Evolutionary conservation across 1,140 invertebrate species (phyloP).

Genomic region (Metaphire vulgaris): DNA sequence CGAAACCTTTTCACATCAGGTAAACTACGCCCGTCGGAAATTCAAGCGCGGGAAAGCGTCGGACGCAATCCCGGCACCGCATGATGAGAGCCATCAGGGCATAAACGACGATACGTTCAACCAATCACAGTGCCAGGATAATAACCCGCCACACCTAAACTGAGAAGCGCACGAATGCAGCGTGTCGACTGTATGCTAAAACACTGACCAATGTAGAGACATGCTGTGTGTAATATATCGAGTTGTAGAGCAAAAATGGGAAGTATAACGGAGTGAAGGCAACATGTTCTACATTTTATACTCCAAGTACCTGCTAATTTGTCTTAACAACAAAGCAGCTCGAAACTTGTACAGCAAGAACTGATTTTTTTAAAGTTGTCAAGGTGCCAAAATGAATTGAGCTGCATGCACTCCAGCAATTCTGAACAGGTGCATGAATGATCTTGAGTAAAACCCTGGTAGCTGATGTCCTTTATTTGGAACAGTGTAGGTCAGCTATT

Average conservation of each 20-base stretch:
- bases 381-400: not conserved
- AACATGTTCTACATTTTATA: not conserved
- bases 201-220: not conserved
- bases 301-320: not conserved
- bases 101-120: not conserved
- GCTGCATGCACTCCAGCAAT: not conserved
- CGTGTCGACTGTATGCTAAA: not conserved
- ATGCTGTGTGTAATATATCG: too few relatives aligned
- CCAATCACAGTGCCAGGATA: not conserved
- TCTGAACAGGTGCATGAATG: not conserved
- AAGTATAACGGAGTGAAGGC: not conserved
- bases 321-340: not conserved
- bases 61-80: conserved; percentile 2
- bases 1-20: conserved; percentile 23
- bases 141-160: not conserved
- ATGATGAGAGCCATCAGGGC: not conserved
- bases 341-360: not conserved
- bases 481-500: not conserved
- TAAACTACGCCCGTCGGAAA: conserved; percentile 22
- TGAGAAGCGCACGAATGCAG: not conserved
- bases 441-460: not conserved
- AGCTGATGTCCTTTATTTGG: not conserved
- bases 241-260: too few relatives aligned
- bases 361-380: not conserved
- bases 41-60: conserved; percentile 14